Percentiles rank a stretch among this genome's conserved stretches.
Evolutionary conservation across 37 sponge, comb jelly and placozoan species (phyloP).

Genomic region (Beroe forskalii): DNA sequence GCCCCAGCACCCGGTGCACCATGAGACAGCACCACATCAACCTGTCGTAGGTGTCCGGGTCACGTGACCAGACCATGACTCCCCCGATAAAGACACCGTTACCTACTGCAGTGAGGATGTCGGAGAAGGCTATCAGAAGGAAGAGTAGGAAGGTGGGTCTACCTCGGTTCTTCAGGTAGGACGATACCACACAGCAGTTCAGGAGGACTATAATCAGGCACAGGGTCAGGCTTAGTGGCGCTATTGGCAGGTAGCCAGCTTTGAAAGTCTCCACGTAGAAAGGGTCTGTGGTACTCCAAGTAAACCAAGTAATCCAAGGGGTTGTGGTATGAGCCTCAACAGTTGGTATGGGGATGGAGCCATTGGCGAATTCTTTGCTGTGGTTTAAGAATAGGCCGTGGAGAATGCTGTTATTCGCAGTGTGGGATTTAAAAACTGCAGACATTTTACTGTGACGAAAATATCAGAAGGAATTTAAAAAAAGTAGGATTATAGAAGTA

Average conservation of each 20-base stretch:
- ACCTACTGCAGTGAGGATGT: background rate
- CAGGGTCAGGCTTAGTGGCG: background rate
- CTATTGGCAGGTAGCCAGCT: background rate
- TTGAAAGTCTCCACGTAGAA: background rate
- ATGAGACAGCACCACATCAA: background rate
- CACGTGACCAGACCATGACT: constrained; percentile 3
- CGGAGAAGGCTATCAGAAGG: background rate
- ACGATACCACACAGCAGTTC: background rate
- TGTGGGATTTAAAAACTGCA: no score
- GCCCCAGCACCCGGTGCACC: no score
- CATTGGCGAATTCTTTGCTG: no score
- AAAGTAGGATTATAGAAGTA: no score
- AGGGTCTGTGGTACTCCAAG: background rate
- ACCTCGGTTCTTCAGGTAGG: background rate
- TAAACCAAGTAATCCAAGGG: background rate
- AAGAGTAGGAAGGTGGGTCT: background rate
- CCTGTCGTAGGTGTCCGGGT: background rate
- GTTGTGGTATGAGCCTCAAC: no score
- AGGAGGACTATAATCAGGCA: background rate
- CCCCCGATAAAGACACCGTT: background rate
- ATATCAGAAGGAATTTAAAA: no score
- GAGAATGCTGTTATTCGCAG: no score
- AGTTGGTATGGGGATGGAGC: no score
- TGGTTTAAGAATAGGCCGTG: no score
- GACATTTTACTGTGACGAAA: no score